Percentiles rank a stretch among this genome's conserved stretches.
phyloP scores from a whole-genome alignment of 2,797 vertebrate genomes.

The Sphenodon punctatus region DNA sequence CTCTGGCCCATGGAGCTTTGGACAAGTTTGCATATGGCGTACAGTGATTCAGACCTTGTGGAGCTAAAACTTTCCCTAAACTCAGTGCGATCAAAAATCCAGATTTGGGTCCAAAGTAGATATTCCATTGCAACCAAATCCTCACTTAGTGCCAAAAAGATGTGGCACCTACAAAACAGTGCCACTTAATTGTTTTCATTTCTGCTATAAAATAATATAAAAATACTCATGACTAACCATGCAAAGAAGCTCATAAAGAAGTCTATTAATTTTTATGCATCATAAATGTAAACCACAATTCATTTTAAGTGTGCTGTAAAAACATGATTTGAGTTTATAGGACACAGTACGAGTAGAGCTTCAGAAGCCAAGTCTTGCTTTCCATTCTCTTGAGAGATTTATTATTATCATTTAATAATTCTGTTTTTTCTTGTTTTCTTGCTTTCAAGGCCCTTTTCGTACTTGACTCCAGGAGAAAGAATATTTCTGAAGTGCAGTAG shows the following conservation, averaged over 20 bases:
- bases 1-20: too few relatives aligned
- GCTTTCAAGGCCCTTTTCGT: constrained; percentile 51
- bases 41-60: neutral
- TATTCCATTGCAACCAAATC: neutral
- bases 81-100: neutral
- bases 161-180: neutral
- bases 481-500: constrained; percentile 28
- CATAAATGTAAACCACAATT: constrained; percentile 36
- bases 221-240: constrained; percentile 8
- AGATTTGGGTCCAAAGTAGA: rapidly evolving
- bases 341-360: constrained; percentile 27
- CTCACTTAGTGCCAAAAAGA: neutral
- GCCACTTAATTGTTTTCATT: constrained; percentile 9
- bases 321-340: constrained; percentile 37
- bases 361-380: constrained; percentile 30
- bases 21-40: too few relatives aligned
- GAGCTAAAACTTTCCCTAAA: neutral
- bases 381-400: constrained; percentile 40
- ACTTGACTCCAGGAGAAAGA: constrained; percentile 46
- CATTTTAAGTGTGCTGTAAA: constrained; percentile 32
- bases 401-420: constrained; percentile 53
- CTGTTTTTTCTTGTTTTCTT: constrained; percentile 36
- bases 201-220: neutral
- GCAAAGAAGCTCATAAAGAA: neutral
- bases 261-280: constrained; percentile 47